Evolutionary conservation across 2,113 vertebrate species (phyloP).

Genomic region (Heteronetta atricapilla): DNA sequence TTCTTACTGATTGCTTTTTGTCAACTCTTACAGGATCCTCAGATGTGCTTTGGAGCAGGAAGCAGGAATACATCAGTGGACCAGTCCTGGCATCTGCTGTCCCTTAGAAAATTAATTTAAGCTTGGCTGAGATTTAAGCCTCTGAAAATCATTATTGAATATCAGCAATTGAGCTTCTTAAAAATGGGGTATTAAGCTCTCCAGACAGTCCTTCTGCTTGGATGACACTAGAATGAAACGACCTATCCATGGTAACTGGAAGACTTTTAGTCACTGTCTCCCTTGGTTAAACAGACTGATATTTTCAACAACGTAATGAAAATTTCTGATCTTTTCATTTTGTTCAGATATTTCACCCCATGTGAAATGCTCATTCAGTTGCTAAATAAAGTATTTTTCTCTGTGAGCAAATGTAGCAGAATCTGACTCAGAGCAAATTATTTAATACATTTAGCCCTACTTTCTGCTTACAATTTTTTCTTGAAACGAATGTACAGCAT

Average conservation of each 20-base stretch:
- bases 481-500: neutral
- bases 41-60: neutral
- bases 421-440: conserved; percentile 45
- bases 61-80: neutral
- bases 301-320: neutral
- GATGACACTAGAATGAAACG: neutral
- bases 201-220: neutral
- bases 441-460: conserved; percentile 36
- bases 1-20: neutral
- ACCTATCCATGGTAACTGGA: neutral
- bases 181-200: neutral
- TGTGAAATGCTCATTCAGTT: neutral
- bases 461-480: conserved; percentile 17
- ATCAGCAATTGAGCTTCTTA: neutral
- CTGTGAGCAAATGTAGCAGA: conserved; percentile 5
- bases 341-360: neutral
- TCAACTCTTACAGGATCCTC: neutral
- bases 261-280: neutral
- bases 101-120: neutral
- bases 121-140: neutral
- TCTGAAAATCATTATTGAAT: neutral
- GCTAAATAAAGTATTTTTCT: conserved; percentile 47
- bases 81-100: neutral
- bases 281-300: neutral
- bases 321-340: neutral